Evolutionary conservation across 2,888 invertebrate genomes (phyloP).

Genomic region (Mongoloraphidia duomilia): DNA sequence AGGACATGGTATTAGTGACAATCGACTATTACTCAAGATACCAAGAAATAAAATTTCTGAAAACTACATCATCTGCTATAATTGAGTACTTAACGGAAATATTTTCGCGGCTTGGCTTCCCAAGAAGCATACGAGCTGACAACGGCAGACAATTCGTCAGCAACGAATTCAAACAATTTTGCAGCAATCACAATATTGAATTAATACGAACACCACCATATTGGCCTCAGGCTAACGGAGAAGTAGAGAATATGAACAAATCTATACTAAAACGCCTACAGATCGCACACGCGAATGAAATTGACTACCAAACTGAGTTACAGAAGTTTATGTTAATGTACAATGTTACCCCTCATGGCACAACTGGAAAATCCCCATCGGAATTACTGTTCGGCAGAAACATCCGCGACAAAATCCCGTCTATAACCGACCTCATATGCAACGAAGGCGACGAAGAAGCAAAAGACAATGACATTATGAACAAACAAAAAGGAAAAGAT

Average conservation of each 20-base stretch:
- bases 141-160: slow-evolving; percentile 15
- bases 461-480: slow-evolving; percentile 2
- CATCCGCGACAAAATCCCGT: slow-evolving; percentile 16
- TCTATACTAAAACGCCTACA: no score
- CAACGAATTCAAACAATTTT: no score
- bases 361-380: slow-evolving; percentile 16
- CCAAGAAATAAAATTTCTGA: slow-evolving; percentile 14
- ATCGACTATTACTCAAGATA: slow-evolving; percentile 11
- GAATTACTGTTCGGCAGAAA: slow-evolving; percentile 14
- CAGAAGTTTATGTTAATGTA: slow-evolving; percentile 14
- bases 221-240: no score
- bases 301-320: slow-evolving; percentile 14
- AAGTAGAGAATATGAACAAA: no score
- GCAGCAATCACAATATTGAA: no score
- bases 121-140: slow-evolving; percentile 12
- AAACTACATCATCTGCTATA: slow-evolving; percentile 10
- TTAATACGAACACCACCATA: no score
- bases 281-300: slow-evolving; percentile 7
- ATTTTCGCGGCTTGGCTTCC: slow-evolving; percentile 15
- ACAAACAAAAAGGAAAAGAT: slow-evolving; percentile 4
- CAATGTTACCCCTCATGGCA: slow-evolving; percentile 17
- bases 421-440: slow-evolving; percentile 7
- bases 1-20: slow-evolving; percentile 8
- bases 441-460: slow-evolving; percentile 4
- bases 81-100: slow-evolving; percentile 12